These are phyloP conservation scores for Anguilla marmorata DNA, from an alignment of 2,797 vertebrate species.

Conservation along the genomic window DNA sequence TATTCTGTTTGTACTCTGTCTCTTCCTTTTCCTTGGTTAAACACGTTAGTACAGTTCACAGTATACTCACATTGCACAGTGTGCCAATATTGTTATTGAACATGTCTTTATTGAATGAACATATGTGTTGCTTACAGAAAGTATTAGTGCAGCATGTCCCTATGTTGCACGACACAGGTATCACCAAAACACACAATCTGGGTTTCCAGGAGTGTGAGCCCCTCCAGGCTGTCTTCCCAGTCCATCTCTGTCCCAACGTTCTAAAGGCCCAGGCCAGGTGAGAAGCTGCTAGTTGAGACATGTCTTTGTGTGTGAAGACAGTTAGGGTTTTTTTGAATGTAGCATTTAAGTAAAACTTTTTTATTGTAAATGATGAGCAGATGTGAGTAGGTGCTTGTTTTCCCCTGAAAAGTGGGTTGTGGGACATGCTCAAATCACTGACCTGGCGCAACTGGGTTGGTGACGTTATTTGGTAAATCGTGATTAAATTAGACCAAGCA, in stretches of 20 bases:
- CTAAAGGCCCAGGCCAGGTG: slow-evolving; percentile 87
- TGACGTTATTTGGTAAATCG: background rate
- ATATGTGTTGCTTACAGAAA: background rate
- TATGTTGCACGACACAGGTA: slow-evolving; percentile 67
- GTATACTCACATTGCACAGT: background rate
- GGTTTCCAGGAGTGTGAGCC: slow-evolving; percentile 84
- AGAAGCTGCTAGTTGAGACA: slow-evolving; percentile 32
- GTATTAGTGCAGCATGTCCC: background rate
- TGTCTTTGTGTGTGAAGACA: background rate
- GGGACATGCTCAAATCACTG: background rate
- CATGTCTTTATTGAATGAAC: background rate
- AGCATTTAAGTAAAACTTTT: background rate
- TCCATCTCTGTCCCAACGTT: slow-evolving; percentile 79
- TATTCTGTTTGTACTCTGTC: background rate
- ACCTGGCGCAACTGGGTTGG: background rate
- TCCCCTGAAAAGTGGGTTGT: background rate
- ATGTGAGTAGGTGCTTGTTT: background rate
- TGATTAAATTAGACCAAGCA: background rate
- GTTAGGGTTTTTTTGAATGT: background rate
- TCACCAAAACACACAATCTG: slow-evolving; percentile 89
- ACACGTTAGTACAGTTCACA: background rate
- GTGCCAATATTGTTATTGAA: background rate
- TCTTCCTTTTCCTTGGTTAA: background rate
- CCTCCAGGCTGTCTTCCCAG: slow-evolving; percentile 84
- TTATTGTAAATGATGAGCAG: background rate